Conservation (phyloP, 2,113 vertebrate genomes). For the Chamaetylas fuelleborni region DNA sequence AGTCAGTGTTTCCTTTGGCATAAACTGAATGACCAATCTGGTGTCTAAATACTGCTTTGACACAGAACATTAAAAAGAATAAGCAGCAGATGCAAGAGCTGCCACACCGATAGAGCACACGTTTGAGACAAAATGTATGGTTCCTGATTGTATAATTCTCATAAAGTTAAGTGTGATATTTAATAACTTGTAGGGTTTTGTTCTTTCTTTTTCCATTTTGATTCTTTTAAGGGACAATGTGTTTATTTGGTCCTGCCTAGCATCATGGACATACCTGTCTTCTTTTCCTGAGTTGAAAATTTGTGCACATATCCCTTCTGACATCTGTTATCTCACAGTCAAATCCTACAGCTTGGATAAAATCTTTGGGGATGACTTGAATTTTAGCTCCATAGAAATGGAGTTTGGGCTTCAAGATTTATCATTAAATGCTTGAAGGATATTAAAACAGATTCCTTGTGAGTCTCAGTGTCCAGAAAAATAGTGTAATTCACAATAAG, state of each 20-base stretch:
- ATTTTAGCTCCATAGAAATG: not conserved
- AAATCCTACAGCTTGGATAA: not conserved
- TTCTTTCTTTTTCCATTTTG: not conserved
- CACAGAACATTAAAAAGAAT: not conserved
- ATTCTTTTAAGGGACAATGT: not conserved
- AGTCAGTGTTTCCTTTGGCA: not conserved
- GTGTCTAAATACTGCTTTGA: not conserved
- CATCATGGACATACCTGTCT: not conserved
- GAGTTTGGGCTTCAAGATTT: not conserved
- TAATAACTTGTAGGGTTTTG: not conserved
- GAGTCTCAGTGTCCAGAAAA: not conserved
- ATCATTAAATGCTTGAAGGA: not conserved
- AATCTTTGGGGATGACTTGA: not conserved
- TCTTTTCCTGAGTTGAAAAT: not conserved
- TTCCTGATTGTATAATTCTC: not conserved
- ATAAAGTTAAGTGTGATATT: not conserved
- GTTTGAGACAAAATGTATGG: not conserved
- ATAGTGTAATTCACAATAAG: not conserved
- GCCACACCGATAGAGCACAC: not conserved
- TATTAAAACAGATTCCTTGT: not conserved
- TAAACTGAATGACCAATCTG: accelerated
- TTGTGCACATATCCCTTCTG: not conserved
- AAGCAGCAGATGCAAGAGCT: not conserved
- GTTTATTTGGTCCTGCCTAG: not conserved
- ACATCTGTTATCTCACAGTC: not conserved